Base-by-base conservation (phyloP, 2,113 vertebrate species). In the Callithrix jacchus region DNA sequence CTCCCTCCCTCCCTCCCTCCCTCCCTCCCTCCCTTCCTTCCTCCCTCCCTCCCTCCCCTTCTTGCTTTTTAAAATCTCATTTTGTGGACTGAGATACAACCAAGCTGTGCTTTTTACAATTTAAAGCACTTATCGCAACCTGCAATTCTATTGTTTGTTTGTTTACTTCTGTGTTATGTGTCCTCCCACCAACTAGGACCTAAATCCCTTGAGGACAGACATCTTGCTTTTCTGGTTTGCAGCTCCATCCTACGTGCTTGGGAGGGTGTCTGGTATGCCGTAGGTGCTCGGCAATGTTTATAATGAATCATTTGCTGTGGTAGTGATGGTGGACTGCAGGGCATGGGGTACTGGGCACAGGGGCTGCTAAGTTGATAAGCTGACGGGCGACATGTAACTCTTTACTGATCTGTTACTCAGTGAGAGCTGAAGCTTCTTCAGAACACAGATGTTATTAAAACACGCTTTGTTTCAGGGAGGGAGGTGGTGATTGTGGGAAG, bases 101-200 rank as follows among this genome's bases (percentile, higher is more conserved):
- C 61, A 21, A 32, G 5, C 35, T 13, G 40, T 47, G 10, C n/a
- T 37, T 49, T 49, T 25, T 37, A 73, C 58, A 35, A 40, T 23
- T 30, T 52, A 27, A 25, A 54, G 79, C n/a, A 52, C 35, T 42
- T 32, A 18, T 6, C 37, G 12, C 18, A 6, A 23, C 8, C 8
- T 21, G 35, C 47, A n/a, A 3, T 5, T 30, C 37, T 30, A 47
- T 23, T 10, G 7, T 6, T 40, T 71, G 2, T 56, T 79, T 42
- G n/a, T 42, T 66, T 13, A 8, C 47, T 9, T 68, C 5, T 56
- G 47, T 32, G 23, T 35, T 32, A 9, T 0, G 13, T 23, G 21
- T 18, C 1, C 21, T 8, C n/a, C 5, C 32, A 0, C 9, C 1
- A 8, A 13, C 27, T 3, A 6, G 42, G 49, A 25, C 17, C 8